phyloP scores from a whole-genome alignment of 23 tunicate species.

The Ciona savignyi region DNA sequence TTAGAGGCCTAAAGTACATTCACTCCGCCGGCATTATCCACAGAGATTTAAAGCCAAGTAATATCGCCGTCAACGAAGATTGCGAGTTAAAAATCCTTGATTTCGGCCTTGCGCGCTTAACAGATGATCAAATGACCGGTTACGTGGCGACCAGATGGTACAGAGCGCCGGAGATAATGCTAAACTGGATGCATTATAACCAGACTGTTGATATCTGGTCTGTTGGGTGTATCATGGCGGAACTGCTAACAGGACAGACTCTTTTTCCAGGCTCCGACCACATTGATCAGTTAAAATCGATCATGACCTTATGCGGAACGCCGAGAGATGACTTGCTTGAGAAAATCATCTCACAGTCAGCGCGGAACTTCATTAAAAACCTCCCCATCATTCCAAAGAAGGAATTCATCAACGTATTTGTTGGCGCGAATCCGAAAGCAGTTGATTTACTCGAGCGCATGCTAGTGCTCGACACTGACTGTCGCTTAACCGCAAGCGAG shows the following conservation, averaged over 20 bases:
- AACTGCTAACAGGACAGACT: constrained; percentile 88
- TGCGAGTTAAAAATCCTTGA: constrained; percentile 98
- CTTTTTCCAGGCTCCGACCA: constrained; percentile 96
- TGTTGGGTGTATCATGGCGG: constrained; percentile 99
- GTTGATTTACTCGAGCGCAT: constrained; percentile 83
- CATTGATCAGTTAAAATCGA: constrained; percentile 87
- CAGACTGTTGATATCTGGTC: constrained; percentile 99
- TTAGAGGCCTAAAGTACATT: constrained; percentile 93
- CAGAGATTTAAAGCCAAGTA: constrained; percentile 96
- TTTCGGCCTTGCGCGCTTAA: constrained; percentile 93
- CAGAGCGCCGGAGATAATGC: constrained; percentile 99
- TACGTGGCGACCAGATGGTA: constrained; percentile 99
- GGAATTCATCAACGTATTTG: constrained; percentile 91
- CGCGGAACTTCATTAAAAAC: constrained; percentile 80
- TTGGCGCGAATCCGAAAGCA: constrained; percentile 97
- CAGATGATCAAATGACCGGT: constrained; percentile 99
- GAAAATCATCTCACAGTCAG: constrained; percentile 84
- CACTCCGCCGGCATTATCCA: constrained; percentile 99
- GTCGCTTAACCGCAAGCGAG: constrained; percentile 72
- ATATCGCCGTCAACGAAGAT: constrained; percentile 99
- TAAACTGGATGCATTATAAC: constrained; percentile 99
- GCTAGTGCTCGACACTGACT: constrained; percentile 88
- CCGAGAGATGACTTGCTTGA: constrained; percentile 92
- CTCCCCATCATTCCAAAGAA: constrained; percentile 66
- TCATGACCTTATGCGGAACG: constrained; percentile 97